These are phyloP conservation scores for Yponomeuta cagnagella DNA, from an alignment of 2,888 invertebrate genomes.

Conservation along the genomic window DNA sequence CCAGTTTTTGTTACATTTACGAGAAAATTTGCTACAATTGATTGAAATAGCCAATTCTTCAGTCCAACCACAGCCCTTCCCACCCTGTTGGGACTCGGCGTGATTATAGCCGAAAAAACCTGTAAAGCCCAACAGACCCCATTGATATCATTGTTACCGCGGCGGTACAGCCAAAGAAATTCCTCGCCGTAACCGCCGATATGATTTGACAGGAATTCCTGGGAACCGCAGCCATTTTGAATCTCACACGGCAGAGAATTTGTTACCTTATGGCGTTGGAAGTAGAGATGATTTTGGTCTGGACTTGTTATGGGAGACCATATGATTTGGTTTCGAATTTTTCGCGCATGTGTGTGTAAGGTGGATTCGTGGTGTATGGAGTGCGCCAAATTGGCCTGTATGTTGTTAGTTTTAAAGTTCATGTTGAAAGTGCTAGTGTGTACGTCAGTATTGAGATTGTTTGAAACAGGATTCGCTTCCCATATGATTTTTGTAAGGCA, in stretches of 20 bases:
- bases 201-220: conserved; percentile 32
- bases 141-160: conserved; percentile 13
- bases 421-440: conserved; percentile 20
- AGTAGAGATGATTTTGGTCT: conserved; percentile 18
- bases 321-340: conserved; percentile 59
- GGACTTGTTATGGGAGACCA: conserved; percentile 29
- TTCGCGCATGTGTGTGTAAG: conserved; percentile 31
- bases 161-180: conserved; percentile 26
- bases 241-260: not conserved
- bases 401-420: rapidly evolving
- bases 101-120: not conserved
- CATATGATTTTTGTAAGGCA: conserved; percentile 70
- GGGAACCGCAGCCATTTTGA: conserved; percentile 20
- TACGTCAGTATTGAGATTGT: conserved; percentile 30
- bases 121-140: not conserved
- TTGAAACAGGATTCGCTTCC: conserved; percentile 61
- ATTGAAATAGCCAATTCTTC: not conserved
- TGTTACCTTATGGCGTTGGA: conserved; percentile 14
- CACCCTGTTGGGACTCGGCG: not conserved
- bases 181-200: conserved; percentile 27
- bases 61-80: not conserved
- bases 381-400: conserved; percentile 31
- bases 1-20: no score
- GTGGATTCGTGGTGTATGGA: conserved; percentile 16
- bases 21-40: no score